phyloP scores from a whole-genome alignment of 2,797 vertebrate species.

The Sebastes iracundus region DNA sequence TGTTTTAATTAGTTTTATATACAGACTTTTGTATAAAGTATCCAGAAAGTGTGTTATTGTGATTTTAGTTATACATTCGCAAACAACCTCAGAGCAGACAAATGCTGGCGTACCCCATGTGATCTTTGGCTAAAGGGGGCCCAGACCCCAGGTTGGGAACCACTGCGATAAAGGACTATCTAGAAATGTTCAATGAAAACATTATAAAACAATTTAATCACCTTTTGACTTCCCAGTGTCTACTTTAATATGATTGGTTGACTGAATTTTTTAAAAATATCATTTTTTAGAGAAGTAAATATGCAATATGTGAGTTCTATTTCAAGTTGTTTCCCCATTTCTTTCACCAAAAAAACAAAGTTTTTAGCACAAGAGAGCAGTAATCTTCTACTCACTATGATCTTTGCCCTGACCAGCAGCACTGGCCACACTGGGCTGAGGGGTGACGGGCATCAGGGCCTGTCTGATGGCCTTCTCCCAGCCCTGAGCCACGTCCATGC shows the following conservation, averaged over 20 bases:
- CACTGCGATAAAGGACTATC: neutral
- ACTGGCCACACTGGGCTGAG: constrained; percentile 92
- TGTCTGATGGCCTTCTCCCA: constrained; percentile 99
- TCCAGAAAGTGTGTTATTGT: no score
- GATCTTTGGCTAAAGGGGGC: no score
- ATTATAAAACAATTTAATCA: neutral
- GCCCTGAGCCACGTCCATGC: constrained; percentile 93
- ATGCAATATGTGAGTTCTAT: neutral
- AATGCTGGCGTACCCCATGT: no score
- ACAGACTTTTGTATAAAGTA: no score
- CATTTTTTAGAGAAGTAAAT: neutral
- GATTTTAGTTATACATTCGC: no score
- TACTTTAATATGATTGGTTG: neutral
- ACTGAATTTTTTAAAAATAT: neutral
- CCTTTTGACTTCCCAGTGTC: neutral
- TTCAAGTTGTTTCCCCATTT: neutral
- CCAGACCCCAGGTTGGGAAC: no score
- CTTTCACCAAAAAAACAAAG: neutral
- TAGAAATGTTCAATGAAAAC: neutral
- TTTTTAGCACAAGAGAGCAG: neutral
- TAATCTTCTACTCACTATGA: constrained; percentile 89
- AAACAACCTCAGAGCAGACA: no score
- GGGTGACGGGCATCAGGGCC: constrained; percentile 97
- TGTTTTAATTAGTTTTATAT: no score
- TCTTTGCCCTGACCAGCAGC: constrained; percentile 92